Evolutionary conservation across 2,888 invertebrate genomes (phyloP).

Genomic region (Heliothis peltigera): DNA sequence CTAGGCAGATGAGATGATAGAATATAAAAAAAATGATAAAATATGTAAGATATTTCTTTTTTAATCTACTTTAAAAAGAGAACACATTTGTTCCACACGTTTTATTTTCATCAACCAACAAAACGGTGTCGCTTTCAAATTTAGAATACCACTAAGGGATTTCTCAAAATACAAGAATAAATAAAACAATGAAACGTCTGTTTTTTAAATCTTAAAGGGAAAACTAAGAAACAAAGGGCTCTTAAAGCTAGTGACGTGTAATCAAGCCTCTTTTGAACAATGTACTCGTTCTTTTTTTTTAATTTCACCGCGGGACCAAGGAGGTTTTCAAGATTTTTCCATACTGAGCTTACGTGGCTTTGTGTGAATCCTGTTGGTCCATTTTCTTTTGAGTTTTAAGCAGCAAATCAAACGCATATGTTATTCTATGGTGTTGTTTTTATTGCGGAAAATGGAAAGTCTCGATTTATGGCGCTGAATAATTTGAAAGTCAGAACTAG

Average conservation of each 20-base stretch:
- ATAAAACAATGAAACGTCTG: conserved; percentile 53
- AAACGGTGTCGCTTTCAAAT: conserved; percentile 7
- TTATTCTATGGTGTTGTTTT: not conserved
- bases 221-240: conserved; percentile 76
- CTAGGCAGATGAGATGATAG: too few species aligned
- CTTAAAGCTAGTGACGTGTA: conserved; percentile 80
- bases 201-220: conserved; percentile 65
- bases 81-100: too few species aligned
- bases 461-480: conserved; percentile 10
- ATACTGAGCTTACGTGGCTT: conserved; percentile 39
- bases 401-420: not conserved
- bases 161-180: conserved; percentile 35
- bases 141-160: conserved; percentile 22
- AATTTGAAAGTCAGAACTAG: conserved; percentile 26
- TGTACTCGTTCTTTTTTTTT: conserved; percentile 73
- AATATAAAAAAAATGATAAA: too few species aligned
- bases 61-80: too few species aligned
- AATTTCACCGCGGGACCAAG: conserved; percentile 68
- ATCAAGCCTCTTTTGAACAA: conserved; percentile 81
- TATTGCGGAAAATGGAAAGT: conserved; percentile 7
- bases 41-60: too few species aligned
- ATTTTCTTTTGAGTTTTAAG: conserved; percentile 4
- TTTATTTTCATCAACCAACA: not conserved
- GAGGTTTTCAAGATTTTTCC: conserved; percentile 56
- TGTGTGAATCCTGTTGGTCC: conserved; percentile 33